A percentile compares a stretch with the other conserved stretches of the same genome.
phyloP scores from a whole-genome alignment of 2,888 invertebrate species.

The Trichopria drosophilae region DNA sequence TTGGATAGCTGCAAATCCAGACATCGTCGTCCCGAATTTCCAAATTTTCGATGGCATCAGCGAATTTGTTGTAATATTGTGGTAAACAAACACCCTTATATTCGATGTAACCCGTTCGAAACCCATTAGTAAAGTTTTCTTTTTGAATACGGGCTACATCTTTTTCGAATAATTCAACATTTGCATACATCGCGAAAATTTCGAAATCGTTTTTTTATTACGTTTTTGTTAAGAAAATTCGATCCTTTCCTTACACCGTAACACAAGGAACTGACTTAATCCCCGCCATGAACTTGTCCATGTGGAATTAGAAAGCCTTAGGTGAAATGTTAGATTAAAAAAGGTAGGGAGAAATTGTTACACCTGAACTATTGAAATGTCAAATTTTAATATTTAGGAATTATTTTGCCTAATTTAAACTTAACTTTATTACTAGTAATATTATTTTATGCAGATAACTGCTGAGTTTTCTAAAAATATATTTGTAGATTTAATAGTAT shows the following conservation, averaged over 20 bases:
- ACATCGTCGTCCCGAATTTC: conserved; percentile 61
- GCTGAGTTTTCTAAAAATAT: no score
- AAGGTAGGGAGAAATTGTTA: no score
- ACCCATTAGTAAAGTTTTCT: conserved; percentile 46
- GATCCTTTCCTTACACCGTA: neutral
- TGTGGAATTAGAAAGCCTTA: no score
- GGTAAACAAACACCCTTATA: conserved; percentile 57
- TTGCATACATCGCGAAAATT: neutral
- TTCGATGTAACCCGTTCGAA: conserved; percentile 50
- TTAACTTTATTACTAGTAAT: no score
- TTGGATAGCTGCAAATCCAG: conserved; percentile 64
- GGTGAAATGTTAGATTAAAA: no score
- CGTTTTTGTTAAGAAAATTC: neutral
- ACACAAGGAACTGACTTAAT: no score
- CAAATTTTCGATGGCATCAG: conserved; percentile 58
- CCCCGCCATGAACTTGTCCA: no score
- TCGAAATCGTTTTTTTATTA: neutral
- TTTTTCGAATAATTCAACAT: neutral
- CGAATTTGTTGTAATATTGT: conserved; percentile 54
- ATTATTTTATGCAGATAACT: no score
- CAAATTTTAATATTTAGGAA: neutral
- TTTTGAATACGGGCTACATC: conserved; percentile 32
- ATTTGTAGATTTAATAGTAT: no score
- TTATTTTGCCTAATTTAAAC: neutral
- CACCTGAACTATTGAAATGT: neutral